phyloP scores from a whole-genome alignment of 2,113 vertebrate species.

The Paedocypris sp. region DNA sequence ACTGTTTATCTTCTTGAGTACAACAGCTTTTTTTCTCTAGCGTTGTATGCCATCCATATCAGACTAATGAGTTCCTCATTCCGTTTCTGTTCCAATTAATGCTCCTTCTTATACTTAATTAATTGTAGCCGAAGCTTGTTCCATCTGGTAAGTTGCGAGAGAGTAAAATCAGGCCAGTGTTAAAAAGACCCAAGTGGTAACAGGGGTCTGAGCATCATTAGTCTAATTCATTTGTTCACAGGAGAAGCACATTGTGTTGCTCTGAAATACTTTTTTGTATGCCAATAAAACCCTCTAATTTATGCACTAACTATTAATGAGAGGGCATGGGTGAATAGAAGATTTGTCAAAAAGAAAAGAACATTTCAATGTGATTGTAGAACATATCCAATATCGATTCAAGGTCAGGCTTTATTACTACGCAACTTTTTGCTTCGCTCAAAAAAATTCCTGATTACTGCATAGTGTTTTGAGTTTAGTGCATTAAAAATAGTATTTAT shows the following conservation, averaged over 20 bases:
- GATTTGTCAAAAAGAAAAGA: background rate
- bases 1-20: slow-evolving; percentile 53
- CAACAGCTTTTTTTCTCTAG: slow-evolving; percentile 47
- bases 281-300: slow-evolving; percentile 9
- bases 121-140: slow-evolving; percentile 58
- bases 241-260: slow-evolving; percentile 39
- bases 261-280: slow-evolving; percentile 43
- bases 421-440: too few species aligned
- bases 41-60: slow-evolving; percentile 50
- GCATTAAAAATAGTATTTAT: too few species aligned
- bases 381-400: too few species aligned
- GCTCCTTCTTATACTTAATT: slow-evolving; percentile 64
- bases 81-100: slow-evolving; percentile 61
- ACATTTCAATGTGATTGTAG: too few species aligned
- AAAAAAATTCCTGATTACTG: too few species aligned
- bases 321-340: background rate
- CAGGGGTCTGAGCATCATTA: slow-evolving; percentile 16
- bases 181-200: slow-evolving; percentile 36
- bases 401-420: too few species aligned
- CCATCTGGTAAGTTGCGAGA: slow-evolving; percentile 48
- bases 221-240: slow-evolving; percentile 43
- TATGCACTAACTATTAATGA: background rate
- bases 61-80: slow-evolving; percentile 54
- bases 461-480: too few species aligned
- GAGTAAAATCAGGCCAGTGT: slow-evolving; percentile 52